Evolutionary conservation across 2,113 vertebrate species (phyloP).

Genomic region (Alligator sinensis): DNA sequence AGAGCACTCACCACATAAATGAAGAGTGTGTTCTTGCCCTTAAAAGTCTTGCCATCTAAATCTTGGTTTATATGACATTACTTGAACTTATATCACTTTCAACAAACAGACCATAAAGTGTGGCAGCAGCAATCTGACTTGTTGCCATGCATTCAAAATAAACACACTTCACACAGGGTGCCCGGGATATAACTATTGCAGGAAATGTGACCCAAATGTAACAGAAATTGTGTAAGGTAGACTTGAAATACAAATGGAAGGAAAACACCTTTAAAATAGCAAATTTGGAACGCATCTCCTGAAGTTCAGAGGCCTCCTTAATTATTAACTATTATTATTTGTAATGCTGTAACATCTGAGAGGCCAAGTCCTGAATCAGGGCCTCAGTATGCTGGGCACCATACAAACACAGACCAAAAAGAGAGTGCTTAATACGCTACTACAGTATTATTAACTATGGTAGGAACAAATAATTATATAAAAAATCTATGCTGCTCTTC

Average conservation of each 20-base stretch:
- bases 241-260: not conserved
- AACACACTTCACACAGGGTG: not conserved
- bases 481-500: not conserved
- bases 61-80: not conserved
- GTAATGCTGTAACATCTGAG: no score
- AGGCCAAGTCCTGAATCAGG: not conserved
- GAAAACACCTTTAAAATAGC: not conserved
- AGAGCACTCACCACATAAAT: not conserved
- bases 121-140: not conserved
- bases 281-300: not conserved
- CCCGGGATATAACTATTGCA: rapidly evolving
- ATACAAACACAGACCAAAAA: not conserved
- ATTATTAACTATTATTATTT: not conserved
- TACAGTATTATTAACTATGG: not conserved
- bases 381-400: no score
- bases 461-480: no score
- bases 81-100: not conserved
- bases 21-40: not conserved
- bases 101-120: not conserved
- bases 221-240: not conserved
- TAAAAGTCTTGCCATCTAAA: not conserved
- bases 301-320: not conserved
- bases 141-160: not conserved
- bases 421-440: not conserved
- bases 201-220: not conserved